phyloP scores from a whole-genome alignment of 2,113 vertebrate species.

The Apteryx owenii region DNA sequence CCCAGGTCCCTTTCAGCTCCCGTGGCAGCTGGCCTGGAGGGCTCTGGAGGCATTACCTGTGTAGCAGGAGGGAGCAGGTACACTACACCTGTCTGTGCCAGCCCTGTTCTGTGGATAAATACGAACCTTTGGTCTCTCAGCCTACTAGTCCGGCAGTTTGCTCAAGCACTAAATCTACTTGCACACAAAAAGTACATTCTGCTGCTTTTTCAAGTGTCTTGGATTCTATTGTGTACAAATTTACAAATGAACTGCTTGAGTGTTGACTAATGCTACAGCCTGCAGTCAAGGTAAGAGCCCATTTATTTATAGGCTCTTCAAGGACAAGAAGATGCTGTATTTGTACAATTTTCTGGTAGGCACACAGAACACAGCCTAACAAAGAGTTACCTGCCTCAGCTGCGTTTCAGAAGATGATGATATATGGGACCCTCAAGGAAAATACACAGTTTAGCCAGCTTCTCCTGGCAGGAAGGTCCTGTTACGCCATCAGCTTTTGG shows the following conservation, averaged over 20 bases:
- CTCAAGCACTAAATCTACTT: slow-evolving; percentile 6
- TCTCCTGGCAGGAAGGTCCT: slow-evolving; percentile 33
- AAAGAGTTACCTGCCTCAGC: slow-evolving; percentile 36
- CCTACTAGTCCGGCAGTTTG: neutral
- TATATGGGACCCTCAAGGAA: slow-evolving; percentile 48
- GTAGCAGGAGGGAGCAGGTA: neutral
- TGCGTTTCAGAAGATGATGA: neutral
- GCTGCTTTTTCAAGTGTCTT: slow-evolving; percentile 58
- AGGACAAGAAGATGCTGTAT: slow-evolving; percentile 65
- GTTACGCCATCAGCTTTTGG: neutral
- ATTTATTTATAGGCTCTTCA: slow-evolving; percentile 73
- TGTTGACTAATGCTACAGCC: slow-evolving; percentile 71
- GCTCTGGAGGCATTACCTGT: neutral
- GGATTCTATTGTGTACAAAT: slow-evolving; percentile 64
- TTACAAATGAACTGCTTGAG: slow-evolving; percentile 69
- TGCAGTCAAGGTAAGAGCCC: slow-evolving; percentile 67
- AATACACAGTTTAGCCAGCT: neutral
- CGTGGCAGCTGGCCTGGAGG: neutral
- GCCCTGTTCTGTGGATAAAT: accelerated
- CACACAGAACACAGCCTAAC: slow-evolving; percentile 32
- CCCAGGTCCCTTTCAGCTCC: neutral
- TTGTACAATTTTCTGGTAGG: slow-evolving; percentile 60
- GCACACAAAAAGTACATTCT: slow-evolving; percentile 37
- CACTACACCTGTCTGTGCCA: neutral
- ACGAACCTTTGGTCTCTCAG: neutral